A percentile compares a stretch with the other conserved stretches of the same genome.
phyloP scores from a whole-genome alignment of 1,140 invertebrate species.

The Lerema accius region DNA sequence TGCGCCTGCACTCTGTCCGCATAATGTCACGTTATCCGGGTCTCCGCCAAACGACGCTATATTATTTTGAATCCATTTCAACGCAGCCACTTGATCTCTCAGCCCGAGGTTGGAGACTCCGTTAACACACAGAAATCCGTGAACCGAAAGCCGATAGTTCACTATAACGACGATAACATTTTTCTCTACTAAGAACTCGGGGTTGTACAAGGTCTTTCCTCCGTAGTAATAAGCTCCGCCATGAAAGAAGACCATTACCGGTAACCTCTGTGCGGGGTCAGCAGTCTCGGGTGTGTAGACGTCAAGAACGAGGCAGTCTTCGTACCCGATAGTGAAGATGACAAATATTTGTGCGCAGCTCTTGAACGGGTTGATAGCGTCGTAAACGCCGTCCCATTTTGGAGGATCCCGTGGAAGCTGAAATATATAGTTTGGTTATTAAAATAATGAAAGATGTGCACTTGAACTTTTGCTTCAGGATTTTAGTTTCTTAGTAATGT shows the following conservation, averaged over 20 bases:
- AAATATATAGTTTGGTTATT: constrained; percentile 20
- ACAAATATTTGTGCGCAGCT: constrained; percentile 60
- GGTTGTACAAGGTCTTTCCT: constrained; percentile 79
- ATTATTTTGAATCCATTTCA: constrained; percentile 72
- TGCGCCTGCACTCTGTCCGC: constrained; percentile 79
- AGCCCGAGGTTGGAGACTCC: constrained; percentile 64
- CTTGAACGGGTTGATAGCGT: constrained; percentile 50
- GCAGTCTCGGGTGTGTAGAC: constrained; percentile 50
- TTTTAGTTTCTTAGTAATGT: too few relatives aligned
- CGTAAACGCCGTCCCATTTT: constrained; percentile 54
- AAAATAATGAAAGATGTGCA: not conserved
- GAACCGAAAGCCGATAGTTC: constrained; percentile 57
- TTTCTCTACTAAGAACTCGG: constrained; percentile 65
- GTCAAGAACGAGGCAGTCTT: constrained; percentile 68
- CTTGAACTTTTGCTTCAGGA: too few relatives aligned
- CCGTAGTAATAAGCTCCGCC: constrained; percentile 83
- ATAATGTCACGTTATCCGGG: constrained; percentile 76
- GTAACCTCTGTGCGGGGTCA: constrained; percentile 37
- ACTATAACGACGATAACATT: constrained; percentile 55
- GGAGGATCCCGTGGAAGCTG: constrained; percentile 57
- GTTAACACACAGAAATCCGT: constrained; percentile 62
- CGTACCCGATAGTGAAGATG: constrained; percentile 46
- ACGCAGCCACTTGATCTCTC: constrained; percentile 68
- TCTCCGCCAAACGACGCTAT: constrained; percentile 79
- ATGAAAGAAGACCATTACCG: constrained; percentile 86